Evolutionary conservation across 2,797 vertebrate species (phyloP).

Genomic region (Eleutherodactylus coqui): DNA sequence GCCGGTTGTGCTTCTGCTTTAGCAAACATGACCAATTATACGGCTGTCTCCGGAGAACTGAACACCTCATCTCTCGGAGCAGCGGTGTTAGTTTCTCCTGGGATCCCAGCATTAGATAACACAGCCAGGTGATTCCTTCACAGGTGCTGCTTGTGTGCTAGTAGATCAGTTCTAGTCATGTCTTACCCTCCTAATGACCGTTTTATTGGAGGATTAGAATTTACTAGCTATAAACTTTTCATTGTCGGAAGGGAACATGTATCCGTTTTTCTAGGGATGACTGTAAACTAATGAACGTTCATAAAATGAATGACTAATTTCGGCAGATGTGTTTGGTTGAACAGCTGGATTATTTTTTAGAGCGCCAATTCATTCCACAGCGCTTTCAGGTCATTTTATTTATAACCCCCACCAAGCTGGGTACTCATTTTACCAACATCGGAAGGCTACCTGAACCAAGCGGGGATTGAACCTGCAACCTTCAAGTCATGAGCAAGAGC

Average conservation of each 20-base stretch:
- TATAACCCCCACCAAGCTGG: no score
- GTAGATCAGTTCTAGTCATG: background rate
- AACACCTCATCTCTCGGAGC: constrained; percentile 38
- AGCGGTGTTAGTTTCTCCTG: constrained; percentile 38
- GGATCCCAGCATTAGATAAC: constrained; percentile 56
- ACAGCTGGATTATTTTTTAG: no score
- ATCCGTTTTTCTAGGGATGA: constrained; percentile 13
- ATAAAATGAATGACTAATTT: constrained; percentile 20
- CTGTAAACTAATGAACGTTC: constrained; percentile 8
- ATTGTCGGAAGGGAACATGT: background rate
- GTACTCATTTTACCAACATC: no score
- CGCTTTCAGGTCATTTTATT: no score
- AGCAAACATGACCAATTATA: constrained; percentile 55
- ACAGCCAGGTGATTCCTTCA: constrained; percentile 53
- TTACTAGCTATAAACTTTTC: constrained; percentile 45
- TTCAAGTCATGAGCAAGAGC: no score
- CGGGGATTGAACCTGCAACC: no score
- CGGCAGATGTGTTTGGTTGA: no score
- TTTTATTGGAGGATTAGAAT: constrained; percentile 45
- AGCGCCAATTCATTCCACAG: no score
- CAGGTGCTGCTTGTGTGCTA: constrained; percentile 17
- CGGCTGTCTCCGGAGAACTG: constrained; percentile 35
- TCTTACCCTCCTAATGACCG: constrained; percentile 30
- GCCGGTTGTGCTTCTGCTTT: constrained; percentile 21
- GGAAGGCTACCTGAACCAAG: no score